Evolutionary conservation across 2,797 vertebrate genomes (phyloP), one percentile per base, ranked within the genome.

Genomic region (Sebastes trivittatus): DNA sequence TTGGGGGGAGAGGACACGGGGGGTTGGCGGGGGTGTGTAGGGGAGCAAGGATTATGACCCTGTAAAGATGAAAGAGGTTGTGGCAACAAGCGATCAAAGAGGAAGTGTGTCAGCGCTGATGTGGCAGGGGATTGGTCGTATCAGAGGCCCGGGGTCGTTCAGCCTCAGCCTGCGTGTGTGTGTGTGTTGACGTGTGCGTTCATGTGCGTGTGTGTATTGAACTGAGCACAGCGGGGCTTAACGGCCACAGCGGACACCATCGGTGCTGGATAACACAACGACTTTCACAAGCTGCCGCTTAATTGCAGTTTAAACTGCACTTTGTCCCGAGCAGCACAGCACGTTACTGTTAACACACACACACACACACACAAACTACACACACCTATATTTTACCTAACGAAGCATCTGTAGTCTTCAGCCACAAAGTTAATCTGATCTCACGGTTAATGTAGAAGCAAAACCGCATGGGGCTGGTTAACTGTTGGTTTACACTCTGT

Each of bases 11-110:
- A 73, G 84, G 72, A 72, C 78, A 74, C 3, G 4, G 75, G 82
- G 85, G 85, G 66, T 42, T 74, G 83, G 77, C 75, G 62, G 85
- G 89, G 92, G 88, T 81, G 92, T 68, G 81, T 46, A 83, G 90
- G 88, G 92, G 93, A 92, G 88, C 86, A 90, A 81, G 93, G 92
- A 96, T 96, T 96, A 96, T 89, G 94, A 95, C 95, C 95, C 94
- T 92, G 92, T 96, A 96, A 96, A 96, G 94, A 96, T 96, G 94
- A 96, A 96, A 96, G 95, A 78, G 83, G 69, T 88, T 42, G 84
- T 67, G 74, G 92, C 93, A 93, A 90, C 87, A 82, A 88, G 92
- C 89, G 90, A 95, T 96, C 96, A 96, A 96, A 96, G 94, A 92
- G 95, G 94, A 91, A 95, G 91, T 89, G 91, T 92, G 92, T 94